Conservation (phyloP, 2,113 vertebrate species). For the Panthera uncia region DNA sequence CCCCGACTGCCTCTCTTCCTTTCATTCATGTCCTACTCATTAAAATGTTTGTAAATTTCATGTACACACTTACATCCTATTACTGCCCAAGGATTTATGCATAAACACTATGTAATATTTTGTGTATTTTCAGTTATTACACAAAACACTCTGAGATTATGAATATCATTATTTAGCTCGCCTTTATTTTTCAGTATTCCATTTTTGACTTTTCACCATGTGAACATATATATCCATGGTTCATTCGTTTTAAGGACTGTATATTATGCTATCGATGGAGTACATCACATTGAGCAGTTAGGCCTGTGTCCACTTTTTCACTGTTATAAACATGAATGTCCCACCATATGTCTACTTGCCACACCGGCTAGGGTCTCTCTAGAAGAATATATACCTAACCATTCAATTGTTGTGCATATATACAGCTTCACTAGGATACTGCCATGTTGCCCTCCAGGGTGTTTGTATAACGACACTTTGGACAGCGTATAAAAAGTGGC, state of each 20-base stretch:
- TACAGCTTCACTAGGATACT: background rate
- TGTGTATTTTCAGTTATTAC: background rate
- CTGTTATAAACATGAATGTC: background rate
- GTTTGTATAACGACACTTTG: background rate
- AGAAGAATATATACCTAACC: background rate
- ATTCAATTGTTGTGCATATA: background rate
- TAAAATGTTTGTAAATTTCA: background rate
- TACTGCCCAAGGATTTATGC: background rate
- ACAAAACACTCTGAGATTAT: background rate
- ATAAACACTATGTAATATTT: background rate
- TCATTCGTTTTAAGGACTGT: background rate
- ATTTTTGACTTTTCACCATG: background rate
- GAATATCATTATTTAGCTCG: background rate
- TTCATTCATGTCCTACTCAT: background rate
- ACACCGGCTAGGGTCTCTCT: background rate
- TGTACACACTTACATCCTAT: background rate
- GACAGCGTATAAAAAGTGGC: background rate
- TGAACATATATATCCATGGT: no score
- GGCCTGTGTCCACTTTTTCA: background rate
- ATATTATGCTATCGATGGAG: background rate
- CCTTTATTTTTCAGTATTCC: background rate
- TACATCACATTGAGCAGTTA: background rate
- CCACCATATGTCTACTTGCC: background rate
- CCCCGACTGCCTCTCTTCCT: background rate
- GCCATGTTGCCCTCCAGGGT: background rate